A percentile compares a stretch with the other conserved stretches of the same genome.
Evolutionary conservation across 2,113 vertebrate genomes (phyloP).

Genomic region (Elaphurus davidianus): DNA sequence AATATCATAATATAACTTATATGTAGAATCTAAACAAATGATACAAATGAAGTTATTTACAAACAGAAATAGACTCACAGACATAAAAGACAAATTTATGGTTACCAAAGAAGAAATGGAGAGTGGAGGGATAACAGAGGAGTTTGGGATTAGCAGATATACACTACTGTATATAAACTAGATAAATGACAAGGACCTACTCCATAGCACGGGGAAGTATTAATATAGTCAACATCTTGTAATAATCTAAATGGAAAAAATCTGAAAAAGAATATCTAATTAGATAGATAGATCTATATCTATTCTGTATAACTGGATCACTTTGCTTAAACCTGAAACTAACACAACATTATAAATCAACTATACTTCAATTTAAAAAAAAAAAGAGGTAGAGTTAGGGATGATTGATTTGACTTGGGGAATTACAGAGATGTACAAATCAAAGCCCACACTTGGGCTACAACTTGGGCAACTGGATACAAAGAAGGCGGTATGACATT

Average conservation of each 20-base stretch:
- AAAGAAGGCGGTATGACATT: not conserved
- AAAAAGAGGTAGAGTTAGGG: not conserved
- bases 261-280: not conserved
- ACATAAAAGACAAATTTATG: not conserved
- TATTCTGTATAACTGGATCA: not conserved
- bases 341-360: not conserved
- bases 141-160: not conserved
- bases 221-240: not conserved
- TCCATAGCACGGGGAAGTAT: not conserved
- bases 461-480: not conserved
- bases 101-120: not conserved
- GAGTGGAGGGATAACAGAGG: not conserved
- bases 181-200: not conserved
- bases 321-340: not conserved
- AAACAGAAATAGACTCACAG: not conserved
- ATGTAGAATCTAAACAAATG: not conserved
- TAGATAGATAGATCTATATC: not conserved
- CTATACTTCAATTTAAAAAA: not conserved
- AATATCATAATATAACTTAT: not conserved
- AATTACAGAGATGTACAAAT: not conserved
- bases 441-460: not conserved
- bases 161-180: not conserved
- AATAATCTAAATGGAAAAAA: not conserved
- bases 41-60: not conserved
- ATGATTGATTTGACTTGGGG: not conserved